Evolutionary conservation across 2,113 vertebrate genomes (phyloP).

Genomic region (Cyrtonyx montezumae): DNA sequence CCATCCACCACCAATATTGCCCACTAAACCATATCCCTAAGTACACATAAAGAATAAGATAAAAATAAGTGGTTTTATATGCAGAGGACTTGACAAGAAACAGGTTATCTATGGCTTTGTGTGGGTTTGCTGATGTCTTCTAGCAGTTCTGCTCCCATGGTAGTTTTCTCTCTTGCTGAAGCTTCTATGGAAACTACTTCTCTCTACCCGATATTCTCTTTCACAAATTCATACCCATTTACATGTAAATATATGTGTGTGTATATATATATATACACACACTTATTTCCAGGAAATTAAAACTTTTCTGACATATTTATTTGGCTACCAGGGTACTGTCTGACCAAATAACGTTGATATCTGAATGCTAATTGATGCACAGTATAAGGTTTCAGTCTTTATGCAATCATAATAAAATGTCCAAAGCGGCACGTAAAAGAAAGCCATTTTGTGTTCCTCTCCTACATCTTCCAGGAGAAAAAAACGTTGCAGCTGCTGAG

Average conservation of each 20-base stretch:
- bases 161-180: neutral
- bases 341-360: neutral
- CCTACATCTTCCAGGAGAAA: neutral
- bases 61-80: neutral
- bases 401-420: neutral
- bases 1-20: too few species aligned
- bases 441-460: neutral
- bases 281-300: neutral
- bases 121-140: neutral
- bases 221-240: neutral
- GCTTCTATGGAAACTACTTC: neutral
- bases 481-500: neutral
- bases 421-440: neutral
- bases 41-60: neutral
- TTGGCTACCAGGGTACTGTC: neutral
- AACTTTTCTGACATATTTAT: neutral
- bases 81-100: neutral
- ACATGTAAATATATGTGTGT: too few species aligned
- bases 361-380: neutral
- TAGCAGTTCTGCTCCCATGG: neutral
- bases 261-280: too few species aligned
- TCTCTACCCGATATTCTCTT: neutral
- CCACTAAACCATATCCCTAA: too few species aligned
- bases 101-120: neutral
- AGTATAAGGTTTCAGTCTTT: neutral